Evolutionary conservation across 1,140 invertebrate species (phyloP), one percentile per base, ranked within the genome.

Genomic region (Nixonia krombeini): DNA sequence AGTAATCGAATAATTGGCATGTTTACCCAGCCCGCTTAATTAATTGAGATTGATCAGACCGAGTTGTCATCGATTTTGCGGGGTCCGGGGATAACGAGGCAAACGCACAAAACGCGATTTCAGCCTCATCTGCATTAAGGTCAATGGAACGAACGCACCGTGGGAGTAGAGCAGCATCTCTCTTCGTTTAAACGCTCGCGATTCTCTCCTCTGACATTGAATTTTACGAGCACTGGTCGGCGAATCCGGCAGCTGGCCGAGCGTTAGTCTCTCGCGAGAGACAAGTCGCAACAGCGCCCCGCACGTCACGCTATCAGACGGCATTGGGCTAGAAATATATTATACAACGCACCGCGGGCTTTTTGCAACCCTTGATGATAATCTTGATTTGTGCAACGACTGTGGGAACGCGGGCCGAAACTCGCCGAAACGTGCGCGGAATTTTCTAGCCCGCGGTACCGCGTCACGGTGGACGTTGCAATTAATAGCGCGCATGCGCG

Each of bases 201-300:
- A 12, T 37, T 37, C 33, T 12, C 33, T 37, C 33, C 33, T 37
- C 33, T 37, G 33, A 37, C 33, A 37, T 37, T 37, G 33, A 37
- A 37, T 37, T 37, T 37, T 37, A 37, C 33, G 33, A 37, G 33
- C 33, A n/a, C 15, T 37, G 13, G 33, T 12, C 10, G 13, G 10
- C 15, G 33, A 15, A 37, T 37, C 33, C 33, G 33, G 33, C 21
- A 37, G 33, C 33, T 37, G 33, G 9, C 33, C 7, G 9, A 31
- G 33, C 10, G 33, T 37, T 13, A 37, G 33, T 37, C 33, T 37
- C 33, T 7, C 33, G 33, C 10, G 33, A n/a, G n/a, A n/a, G n/a
- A 6, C 33, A 37, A 37, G 33, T 37, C 15, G 33, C 12, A 37
- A 37, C 33, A 37, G 6, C 33, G 12, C 12, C 10, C 33, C 33